Percentiles rank a stretch among this genome's conserved stretches.
phyloP scores from a whole-genome alignment of 2,113 vertebrate species.

The Rhineura floridana region DNA sequence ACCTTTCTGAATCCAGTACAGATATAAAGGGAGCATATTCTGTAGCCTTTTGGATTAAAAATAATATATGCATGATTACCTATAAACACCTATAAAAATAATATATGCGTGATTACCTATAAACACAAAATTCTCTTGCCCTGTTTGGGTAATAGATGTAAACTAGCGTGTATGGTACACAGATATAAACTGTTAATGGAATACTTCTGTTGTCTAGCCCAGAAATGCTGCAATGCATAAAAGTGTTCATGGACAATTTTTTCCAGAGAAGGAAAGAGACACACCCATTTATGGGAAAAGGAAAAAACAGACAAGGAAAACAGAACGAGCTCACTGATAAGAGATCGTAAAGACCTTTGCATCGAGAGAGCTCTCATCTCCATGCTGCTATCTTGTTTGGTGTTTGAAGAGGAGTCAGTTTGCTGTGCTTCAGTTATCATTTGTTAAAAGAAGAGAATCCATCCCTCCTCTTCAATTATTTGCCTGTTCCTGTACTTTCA shows the following conservation, averaged over 20 bases:
- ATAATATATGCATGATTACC: not conserved
- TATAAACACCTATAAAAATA: not conserved
- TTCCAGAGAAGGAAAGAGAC: rapidly evolving
- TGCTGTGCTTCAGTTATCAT: rapidly evolving
- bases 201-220: not conserved
- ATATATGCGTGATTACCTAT: not conserved
- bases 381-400: not conserved
- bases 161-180: not conserved
- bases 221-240: not conserved
- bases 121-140: not conserved
- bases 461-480: not conserved
- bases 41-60: not conserved
- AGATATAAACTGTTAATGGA: not conserved
- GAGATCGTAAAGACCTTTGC: rapidly evolving
- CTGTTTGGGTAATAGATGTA: not conserved
- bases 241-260: not conserved
- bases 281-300: not conserved
- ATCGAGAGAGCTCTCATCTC: rapidly evolving
- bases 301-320: not conserved
- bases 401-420: not conserved
- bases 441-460: not conserved
- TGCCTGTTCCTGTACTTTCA: not conserved
- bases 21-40: not conserved
- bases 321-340: not conserved
- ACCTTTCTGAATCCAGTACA: not conserved